Conservation (phyloP, 2,113 vertebrate species). For the Psettodes erumei region DNA sequence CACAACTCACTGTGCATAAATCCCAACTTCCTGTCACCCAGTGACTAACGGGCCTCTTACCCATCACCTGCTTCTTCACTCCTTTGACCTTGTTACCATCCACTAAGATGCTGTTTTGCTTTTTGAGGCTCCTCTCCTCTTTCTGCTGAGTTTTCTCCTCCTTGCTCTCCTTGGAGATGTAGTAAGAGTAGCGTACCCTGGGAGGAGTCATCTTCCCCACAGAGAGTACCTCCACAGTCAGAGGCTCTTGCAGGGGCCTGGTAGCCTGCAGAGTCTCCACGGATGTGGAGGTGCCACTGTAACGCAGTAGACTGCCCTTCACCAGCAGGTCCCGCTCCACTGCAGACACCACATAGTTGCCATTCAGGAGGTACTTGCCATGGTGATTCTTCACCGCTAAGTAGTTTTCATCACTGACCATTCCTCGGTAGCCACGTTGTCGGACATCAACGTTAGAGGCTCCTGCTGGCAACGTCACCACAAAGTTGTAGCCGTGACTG, state of each 20-base stretch:
- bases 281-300: slow-evolving; percentile 90
- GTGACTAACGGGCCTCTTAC: slow-evolving; percentile 76
- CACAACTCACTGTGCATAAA: slow-evolving; percentile 89
- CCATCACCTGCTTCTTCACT: slow-evolving; percentile 78
- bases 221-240: slow-evolving; percentile 93
- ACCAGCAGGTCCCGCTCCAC: slow-evolving; percentile 94
- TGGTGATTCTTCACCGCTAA: slow-evolving; percentile 92
- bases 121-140: slow-evolving; percentile 73
- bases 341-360: slow-evolving; percentile 94
- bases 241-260: slow-evolving; percentile 89
- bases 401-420: slow-evolving; percentile 94
- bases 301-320: slow-evolving; percentile 90
- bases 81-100: slow-evolving; percentile 74
- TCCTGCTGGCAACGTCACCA: slow-evolving; percentile 90
- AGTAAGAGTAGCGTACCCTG: slow-evolving; percentile 95
- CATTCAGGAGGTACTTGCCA: slow-evolving; percentile 92
- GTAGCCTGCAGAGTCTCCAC: slow-evolving; percentile 91
- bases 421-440: slow-evolving; percentile 93
- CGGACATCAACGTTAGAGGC: slow-evolving; percentile 93
- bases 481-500: slow-evolving; percentile 97
- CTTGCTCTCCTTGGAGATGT: slow-evolving; percentile 89
- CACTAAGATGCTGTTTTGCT: slow-evolving; percentile 87
- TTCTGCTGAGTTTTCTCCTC: slow-evolving; percentile 87
- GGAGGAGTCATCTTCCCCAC: slow-evolving; percentile 98
- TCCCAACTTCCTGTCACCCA: slow-evolving; percentile 92